These are phyloP conservation scores for Scaptomyza flava DNA, from an alignment of 2,888 invertebrate species.

Conservation along the genomic window DNA sequence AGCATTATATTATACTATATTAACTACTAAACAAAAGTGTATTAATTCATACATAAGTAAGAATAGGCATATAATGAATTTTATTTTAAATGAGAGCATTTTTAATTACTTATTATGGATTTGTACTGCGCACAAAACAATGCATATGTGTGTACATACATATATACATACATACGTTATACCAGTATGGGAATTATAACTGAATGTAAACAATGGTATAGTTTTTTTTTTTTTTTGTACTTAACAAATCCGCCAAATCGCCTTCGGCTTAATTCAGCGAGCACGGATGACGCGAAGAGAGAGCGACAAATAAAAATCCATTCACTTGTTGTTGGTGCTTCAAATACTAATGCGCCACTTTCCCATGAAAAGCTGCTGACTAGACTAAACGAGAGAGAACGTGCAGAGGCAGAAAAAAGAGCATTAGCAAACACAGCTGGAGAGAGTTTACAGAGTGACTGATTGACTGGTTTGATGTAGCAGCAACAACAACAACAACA, in stretches of 20 bases:
- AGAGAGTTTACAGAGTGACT: conserved; percentile 14
- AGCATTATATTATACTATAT: not conserved
- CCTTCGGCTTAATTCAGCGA: conserved; percentile 20
- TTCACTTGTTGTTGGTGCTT: conserved; percentile 40
- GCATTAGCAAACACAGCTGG: conserved; percentile 3
- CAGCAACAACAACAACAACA: conserved; percentile 20
- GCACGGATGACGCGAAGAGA: conserved; percentile 18
- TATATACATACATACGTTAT: too few relatives aligned
- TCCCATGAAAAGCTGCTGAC: conserved; percentile 38
- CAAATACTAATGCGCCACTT: conserved; percentile 62
- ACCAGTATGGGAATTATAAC: conserved; percentile 17
- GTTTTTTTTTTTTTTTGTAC: conserved; percentile 7
- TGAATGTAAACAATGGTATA: conserved; percentile 24
- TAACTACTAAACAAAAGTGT: not conserved
- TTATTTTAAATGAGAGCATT: not conserved
- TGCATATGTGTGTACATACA: too few relatives aligned
- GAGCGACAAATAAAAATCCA: conserved; percentile 22
- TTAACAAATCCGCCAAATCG: conserved; percentile 32
- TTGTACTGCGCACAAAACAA: conserved; percentile 24
- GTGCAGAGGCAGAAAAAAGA: conserved; percentile 1
- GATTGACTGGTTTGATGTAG: conserved; percentile 33
- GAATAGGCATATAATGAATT: not conserved
- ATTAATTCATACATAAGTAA: not conserved
- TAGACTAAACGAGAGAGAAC: not conserved
- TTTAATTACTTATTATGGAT: conserved; percentile 15